These are phyloP conservation scores for Mustela nigripes DNA, from an alignment of 2,113 vertebrate genomes.

Conservation along the genomic window DNA sequence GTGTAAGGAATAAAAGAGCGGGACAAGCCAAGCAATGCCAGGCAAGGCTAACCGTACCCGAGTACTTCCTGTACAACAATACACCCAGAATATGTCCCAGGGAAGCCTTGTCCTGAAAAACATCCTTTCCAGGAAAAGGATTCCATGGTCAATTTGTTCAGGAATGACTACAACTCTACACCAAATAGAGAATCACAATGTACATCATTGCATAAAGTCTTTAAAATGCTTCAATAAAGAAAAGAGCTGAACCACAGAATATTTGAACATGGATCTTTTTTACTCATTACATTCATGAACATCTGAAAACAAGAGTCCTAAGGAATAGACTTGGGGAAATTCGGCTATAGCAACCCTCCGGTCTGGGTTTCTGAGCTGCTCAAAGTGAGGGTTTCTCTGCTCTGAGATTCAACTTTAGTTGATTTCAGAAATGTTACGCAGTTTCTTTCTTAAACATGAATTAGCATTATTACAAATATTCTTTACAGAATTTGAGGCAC, in stretches of 20 bases:
- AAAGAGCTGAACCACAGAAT: not conserved
- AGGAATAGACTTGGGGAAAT: not conserved
- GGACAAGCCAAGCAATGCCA: not conserved
- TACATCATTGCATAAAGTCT: not conserved
- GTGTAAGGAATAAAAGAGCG: not conserved
- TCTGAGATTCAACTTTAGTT: not conserved
- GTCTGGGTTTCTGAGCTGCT: not conserved
- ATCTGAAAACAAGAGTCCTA: not conserved
- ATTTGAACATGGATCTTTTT: not conserved
- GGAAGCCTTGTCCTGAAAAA: not conserved
- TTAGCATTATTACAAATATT: conserved; percentile 29
- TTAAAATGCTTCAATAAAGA: not conserved
- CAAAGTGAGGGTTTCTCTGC: not conserved
- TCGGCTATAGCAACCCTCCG: not conserved
- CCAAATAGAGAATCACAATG: not conserved
- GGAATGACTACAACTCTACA: not conserved
- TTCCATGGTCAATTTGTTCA: not conserved
- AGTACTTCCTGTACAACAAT: not conserved
- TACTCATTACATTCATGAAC: not conserved
- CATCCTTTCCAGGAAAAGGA: not conserved
- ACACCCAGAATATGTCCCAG: not conserved
- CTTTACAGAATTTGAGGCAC: not conserved
- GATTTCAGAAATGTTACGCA: not conserved
- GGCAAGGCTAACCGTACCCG: not conserved
- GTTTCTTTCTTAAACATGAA: not conserved